phyloP scores from a whole-genome alignment of 2,113 vertebrate genomes.

The Monarcha castaneiventris region DNA sequence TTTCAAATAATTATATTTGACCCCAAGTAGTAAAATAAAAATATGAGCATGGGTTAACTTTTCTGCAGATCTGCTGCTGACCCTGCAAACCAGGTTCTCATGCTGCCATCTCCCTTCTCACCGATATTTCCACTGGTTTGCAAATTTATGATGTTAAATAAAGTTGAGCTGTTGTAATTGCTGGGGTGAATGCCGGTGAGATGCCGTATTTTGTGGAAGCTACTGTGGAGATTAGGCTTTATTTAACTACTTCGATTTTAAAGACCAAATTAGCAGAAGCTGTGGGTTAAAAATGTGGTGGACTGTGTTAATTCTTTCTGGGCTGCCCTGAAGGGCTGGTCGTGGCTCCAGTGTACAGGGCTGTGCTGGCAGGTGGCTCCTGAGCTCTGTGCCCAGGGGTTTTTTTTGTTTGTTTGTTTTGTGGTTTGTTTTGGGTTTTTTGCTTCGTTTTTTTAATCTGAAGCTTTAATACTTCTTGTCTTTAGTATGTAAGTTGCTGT shows the following conservation, averaged over 20 bases:
- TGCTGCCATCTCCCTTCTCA: not conserved
- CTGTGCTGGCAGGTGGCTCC: not conserved
- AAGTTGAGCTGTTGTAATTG: not conserved
- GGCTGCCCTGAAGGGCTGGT: not conserved
- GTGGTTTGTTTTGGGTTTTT: too few relatives aligned
- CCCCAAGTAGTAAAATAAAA: not conserved
- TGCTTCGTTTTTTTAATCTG: not conserved
- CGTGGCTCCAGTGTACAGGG: not conserved
- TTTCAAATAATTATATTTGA: not conserved
- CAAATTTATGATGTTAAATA: too few relatives aligned
- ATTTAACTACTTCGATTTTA: not conserved
- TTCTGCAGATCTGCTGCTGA: fast-evolving
- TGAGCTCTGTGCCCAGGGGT: not conserved
- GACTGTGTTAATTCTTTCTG: not conserved
- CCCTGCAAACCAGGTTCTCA: not conserved
- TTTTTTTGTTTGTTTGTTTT: not conserved
- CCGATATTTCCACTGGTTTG: not conserved
- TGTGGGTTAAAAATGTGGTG: not conserved
- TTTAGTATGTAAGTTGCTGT: not conserved
- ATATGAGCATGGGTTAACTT: not conserved
- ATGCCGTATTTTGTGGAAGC: fast-evolving
- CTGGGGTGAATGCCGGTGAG: fast-evolving
- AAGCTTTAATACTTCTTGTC: not conserved
- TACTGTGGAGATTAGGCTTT: not conserved
- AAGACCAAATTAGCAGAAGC: not conserved